phyloP scores from a whole-genome alignment of 1,140 invertebrate genomes.

The Papilio xuthus region DNA sequence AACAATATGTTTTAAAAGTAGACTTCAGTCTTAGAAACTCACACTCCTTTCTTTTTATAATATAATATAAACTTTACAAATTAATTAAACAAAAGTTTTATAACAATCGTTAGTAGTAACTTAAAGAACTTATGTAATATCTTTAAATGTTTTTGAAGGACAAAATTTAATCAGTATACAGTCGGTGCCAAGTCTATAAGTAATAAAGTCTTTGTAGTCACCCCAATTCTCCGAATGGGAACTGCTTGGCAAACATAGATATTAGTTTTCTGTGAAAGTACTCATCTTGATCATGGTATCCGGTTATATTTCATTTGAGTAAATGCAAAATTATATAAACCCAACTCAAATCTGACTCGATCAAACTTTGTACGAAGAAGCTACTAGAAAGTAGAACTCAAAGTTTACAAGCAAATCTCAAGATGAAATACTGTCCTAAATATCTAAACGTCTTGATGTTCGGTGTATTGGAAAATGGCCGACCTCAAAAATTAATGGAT shows the following conservation, averaged over 20 bases:
- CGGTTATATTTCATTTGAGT: conserved; percentile 67
- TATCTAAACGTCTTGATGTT: conserved; percentile 59
- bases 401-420: neutral
- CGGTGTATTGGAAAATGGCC: conserved; percentile 73
- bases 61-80: neutral
- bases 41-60: neutral
- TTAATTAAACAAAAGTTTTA: neutral
- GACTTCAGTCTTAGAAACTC: too few species aligned
- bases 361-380: conserved; percentile 1
- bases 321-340: conserved; percentile 24
- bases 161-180: conserved; percentile 30
- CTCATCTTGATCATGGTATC: conserved; percentile 71
- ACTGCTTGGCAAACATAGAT: conserved; percentile 76
- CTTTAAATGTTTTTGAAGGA: conserved; percentile 16
- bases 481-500: conserved; percentile 78
- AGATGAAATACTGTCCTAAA: conserved; percentile 53
- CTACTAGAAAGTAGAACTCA: neutral
- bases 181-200: conserved; percentile 46
- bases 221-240: conserved; percentile 71
- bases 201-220: conserved; percentile 56
- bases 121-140: conserved; percentile 3
- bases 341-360: neutral
- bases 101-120: neutral
- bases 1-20: too few species aligned
- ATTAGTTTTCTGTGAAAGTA: conserved; percentile 74